A percentile compares a stretch with the other conserved stretches of the same genome.
Conservation (phyloP, 2,797 vertebrate genomes). For the Chaunax sp. region DNA sequence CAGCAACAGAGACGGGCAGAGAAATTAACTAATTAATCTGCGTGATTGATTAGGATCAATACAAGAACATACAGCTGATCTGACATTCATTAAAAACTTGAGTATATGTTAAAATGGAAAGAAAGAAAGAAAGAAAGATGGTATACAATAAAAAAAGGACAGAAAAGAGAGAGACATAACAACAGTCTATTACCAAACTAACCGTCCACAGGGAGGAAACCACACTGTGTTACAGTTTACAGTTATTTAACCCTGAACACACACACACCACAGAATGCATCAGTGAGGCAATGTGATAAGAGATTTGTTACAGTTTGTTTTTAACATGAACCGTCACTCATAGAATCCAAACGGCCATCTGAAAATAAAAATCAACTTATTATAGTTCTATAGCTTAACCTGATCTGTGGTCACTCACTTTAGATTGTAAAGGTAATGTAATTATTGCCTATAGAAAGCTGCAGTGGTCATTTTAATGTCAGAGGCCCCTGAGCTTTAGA, state of each 20-base stretch:
- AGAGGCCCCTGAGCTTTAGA: no score
- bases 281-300: conserved; percentile 56
- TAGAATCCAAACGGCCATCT: background rate
- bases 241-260: conserved; percentile 58
- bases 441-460: no score
- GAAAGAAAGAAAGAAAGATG: background rate
- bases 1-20: background rate
- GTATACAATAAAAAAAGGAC: background rate
- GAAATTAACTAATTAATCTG: no score
- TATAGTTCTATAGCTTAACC: background rate
- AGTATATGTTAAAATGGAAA: no score
- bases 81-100: no score
- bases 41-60: no score
- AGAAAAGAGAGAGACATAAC: conserved; percentile 29
- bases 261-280: conserved; percentile 42
- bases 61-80: no score
- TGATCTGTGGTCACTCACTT: no score
- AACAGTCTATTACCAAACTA: conserved; percentile 65
- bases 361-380: no score
- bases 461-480: no score
- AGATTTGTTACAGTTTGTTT: conserved; percentile 45
- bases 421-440: no score
- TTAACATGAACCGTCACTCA: conserved; percentile 15
- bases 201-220: conserved; percentile 69
- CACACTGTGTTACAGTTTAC: conserved; percentile 64